These are phyloP conservation scores for Dasyprocta punctata DNA, from an alignment of 2,113 vertebrate genomes.

Conservation along the genomic window DNA sequence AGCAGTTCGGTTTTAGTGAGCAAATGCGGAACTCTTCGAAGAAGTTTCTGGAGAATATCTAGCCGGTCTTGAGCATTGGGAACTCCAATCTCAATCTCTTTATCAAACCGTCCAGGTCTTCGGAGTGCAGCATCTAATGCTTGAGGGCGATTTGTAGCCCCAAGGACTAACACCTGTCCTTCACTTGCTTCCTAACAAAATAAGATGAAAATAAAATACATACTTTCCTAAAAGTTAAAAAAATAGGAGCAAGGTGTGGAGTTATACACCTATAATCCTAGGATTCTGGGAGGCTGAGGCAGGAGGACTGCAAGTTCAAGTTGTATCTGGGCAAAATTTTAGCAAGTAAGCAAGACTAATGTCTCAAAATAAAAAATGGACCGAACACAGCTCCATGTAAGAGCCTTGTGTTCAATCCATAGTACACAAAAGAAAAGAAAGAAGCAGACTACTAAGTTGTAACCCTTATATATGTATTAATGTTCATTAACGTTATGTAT, in stretches of 20 bases:
- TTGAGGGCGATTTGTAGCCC: slow-evolving; percentile 96
- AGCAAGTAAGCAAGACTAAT: not conserved
- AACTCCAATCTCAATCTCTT: slow-evolving; percentile 96
- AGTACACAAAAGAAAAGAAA: not conserved
- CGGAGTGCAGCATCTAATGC: slow-evolving; percentile 94
- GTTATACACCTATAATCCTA: not conserved
- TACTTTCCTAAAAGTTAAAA: not conserved
- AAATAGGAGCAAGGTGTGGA: not conserved
- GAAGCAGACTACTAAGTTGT: not conserved
- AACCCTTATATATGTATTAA: not conserved
- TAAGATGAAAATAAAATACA: not conserved
- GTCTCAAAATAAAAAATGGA: not conserved
- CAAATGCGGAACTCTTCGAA: slow-evolving; percentile 87
- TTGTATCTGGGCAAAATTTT: not conserved
- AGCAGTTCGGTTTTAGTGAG: slow-evolving; percentile 86
- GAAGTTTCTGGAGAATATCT: slow-evolving; percentile 93
- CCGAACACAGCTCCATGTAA: not conserved
- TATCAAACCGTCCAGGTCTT: slow-evolving; percentile 96
- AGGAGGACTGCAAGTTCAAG: not conserved
- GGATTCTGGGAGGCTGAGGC: not conserved
- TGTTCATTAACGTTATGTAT: not conserved
- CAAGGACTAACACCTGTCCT: slow-evolving; percentile 95
- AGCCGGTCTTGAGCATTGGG: slow-evolving; percentile 90
- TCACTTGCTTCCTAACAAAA: slow-evolving; percentile 91
- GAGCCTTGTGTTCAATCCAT: not conserved